Percentiles rank a stretch among this genome's conserved stretches.
Conservation (phyloP, 2,797 vertebrate genomes). For the Muscicapa striata region DNA sequence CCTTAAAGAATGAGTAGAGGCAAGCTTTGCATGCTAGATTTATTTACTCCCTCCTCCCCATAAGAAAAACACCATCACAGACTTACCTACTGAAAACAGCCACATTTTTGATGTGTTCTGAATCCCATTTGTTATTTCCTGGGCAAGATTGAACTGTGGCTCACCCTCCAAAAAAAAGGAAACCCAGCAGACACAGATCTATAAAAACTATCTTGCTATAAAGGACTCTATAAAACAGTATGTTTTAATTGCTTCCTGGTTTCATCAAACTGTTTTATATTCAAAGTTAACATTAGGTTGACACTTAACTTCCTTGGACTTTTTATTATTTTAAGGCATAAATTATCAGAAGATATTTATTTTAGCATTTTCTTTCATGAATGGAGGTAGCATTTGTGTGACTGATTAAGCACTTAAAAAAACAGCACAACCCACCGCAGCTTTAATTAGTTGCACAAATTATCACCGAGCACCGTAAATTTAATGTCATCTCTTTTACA, state of each 20-base stretch:
- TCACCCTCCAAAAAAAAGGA: slow-evolving; percentile 41
- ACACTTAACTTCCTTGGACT: slow-evolving; percentile 53
- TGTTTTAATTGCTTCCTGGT: slow-evolving; percentile 68
- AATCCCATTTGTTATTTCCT: slow-evolving; percentile 64
- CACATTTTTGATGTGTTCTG: slow-evolving; percentile 16
- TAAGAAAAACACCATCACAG: not conserved
- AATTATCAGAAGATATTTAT: slow-evolving; percentile 64
- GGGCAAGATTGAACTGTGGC: slow-evolving; percentile 62
- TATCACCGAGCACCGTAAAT: slow-evolving; percentile 45
- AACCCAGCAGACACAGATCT: not conserved
- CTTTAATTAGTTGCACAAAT: slow-evolving; percentile 70
- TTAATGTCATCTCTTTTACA: slow-evolving; percentile 46
- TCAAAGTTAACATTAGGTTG: slow-evolving; percentile 60
- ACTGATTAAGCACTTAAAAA: slow-evolving; percentile 64
- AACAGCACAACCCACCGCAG: slow-evolving; percentile 16
- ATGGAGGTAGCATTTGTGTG: slow-evolving; percentile 54
- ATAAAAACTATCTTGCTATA: slow-evolving; percentile 60
- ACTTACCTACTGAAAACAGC: not conserved
- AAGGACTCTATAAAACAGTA: slow-evolving; percentile 69
- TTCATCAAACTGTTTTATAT: slow-evolving; percentile 69
- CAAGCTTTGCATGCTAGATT: not conserved
- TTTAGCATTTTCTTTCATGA: slow-evolving; percentile 55
- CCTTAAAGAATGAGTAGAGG: not conserved
- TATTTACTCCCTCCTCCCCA: not conserved
- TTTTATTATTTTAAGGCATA: slow-evolving; percentile 70